Base-by-base conservation (phyloP, 2,888 invertebrate species). In the Cremastobaeus sp. region DNA sequence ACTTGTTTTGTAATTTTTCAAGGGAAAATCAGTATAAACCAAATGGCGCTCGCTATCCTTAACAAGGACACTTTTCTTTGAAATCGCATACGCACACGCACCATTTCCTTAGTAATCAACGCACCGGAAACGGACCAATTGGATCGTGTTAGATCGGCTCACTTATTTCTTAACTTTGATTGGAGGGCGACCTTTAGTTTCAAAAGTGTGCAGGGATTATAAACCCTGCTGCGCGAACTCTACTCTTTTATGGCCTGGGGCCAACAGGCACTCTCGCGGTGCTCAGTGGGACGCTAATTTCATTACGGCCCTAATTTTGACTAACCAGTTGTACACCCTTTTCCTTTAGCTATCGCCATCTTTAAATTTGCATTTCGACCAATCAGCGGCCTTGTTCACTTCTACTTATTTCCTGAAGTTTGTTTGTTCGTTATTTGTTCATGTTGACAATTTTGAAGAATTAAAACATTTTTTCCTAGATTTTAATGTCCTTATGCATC, bases 51-150 rank as follows among this genome's bases (percentile, higher is more conserved):
- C 39, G 60, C 45, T 60, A 59, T 69, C 45, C 60, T 52, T 18
- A 4, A 5, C 14, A 8, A 32, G 20, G 35, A 34, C 9, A 5
- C 15, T 28, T 37, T 64, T 37, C 54, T 54, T 64, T 2, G 4
- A 34, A 15, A 62, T 28, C 55, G 32, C 32, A 39, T 32, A 59
- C 41, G 66, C 55, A 37, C 72, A 77, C 85, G 86, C 85, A 85
- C 85, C 85, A 87, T 86, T 87, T 87, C 85, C 85, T 82, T 77
- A 77, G 82, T 78, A 86, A 84, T 86, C 85, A 84, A 83, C 78
- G 77, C 81, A 79, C 86, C 85, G 87, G 87, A 87, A 86, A 82
- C 85, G 81, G 81, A 79, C 84, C 86, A 83, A 87, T 86, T 84
- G 82, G 62, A 76, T 69, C 66, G 35, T 52, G 48, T 41, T 59